Base-by-base conservation (phyloP, 2,888 invertebrate genomes). In the Hanleya hanleyi region DNA sequence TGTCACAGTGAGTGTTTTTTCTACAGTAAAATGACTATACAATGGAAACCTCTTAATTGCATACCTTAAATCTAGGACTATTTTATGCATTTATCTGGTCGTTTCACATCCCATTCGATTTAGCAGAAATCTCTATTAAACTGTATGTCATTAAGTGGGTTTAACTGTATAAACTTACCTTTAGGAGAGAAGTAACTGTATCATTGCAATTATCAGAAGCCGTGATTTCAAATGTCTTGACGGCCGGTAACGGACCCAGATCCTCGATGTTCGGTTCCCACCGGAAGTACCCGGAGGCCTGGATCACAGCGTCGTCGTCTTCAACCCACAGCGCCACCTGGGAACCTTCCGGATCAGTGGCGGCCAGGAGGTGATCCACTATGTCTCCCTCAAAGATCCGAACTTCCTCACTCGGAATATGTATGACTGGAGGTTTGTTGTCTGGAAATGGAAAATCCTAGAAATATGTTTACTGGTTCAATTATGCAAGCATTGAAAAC, bases 261-360 rank as follows among this genome's bases (percentile, higher is more conserved):
- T 41, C 61, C 47, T 74, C 71, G 29, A 65, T 64, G 18, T 62
- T 64, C 1, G 75, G 49, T 32, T 71, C 50, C 77, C 77, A 77
- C 41, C 71, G 69, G 62, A 77, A 77, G 36, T 75, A 69, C 12
- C 77, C 76, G 33, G 68, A 65, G 22, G 72, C 64, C 35, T 67
- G 73, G 50, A 78, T 73, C 38, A 65, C 67, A 35, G 78, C 78
- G 49, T 77, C 76, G 0, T 49, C 62, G 26, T 76, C 74, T 26
- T 77, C 49, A 7, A 76, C 64, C 18, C 65, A 64, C 22, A 75
- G 69, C 22, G 69, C 61, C 33, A 75, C 71, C 47, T 65, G 67
- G 49, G 75, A 74, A 41, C 78, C 78, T 51, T 78, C 78, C n/a
- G 76, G 75, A 50, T 78, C 78, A 37, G 26, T 50, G 37, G 76